Base-by-base conservation (phyloP, 2,113 vertebrate species). In the Phyllopteryx taeniolatus region DNA sequence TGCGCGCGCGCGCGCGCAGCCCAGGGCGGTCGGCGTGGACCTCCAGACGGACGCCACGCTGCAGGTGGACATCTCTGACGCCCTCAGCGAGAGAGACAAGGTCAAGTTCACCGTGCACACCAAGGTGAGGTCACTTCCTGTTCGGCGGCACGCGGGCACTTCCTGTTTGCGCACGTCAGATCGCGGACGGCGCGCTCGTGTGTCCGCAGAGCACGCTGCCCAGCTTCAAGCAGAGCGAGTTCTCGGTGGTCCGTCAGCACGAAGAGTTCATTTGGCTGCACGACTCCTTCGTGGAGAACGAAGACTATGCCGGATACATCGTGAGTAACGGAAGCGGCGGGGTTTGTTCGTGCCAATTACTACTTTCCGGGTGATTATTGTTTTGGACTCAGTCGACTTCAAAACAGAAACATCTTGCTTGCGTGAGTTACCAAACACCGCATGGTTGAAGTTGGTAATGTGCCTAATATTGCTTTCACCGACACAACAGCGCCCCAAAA, bases 251-350 rank as follows among this genome's bases (percentile, higher is more conserved):
- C 42, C 94, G 96, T 75, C 96, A 99, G 86, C 98, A 99, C 49
- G 97, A 99, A 75, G 96, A 99, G 84, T 99, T 98, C 86, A 98
- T 98, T 86, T 99, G 97, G 98, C 95, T 99, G 78, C 98, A 99
- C 33, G 96, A 99, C 92, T 98, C 97, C 53, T 99, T 99, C 47
- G 94, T 99, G 78, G 97, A 99, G 88, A 99, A 98, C 49, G 96
- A 99, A 86, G 96, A 99, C 49, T 99, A 99, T 73, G 98, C 97
- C 57, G 98, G 98, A 79, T 98, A 98, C 83, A 98, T 99, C 0
- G 97, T 99, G 90, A 94, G 10, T 2, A 27, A 27, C 27, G 27
- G 27, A 27, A 27, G 27, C 43, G 7, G 5, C n/a, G 3, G 12
- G 31, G 12, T 12, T 39, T 39, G 1, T 39, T 39, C 6, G 35